Evolutionary conservation across 2,113 vertebrate species (phyloP).

Genomic region (Salvator merianae): DNA sequence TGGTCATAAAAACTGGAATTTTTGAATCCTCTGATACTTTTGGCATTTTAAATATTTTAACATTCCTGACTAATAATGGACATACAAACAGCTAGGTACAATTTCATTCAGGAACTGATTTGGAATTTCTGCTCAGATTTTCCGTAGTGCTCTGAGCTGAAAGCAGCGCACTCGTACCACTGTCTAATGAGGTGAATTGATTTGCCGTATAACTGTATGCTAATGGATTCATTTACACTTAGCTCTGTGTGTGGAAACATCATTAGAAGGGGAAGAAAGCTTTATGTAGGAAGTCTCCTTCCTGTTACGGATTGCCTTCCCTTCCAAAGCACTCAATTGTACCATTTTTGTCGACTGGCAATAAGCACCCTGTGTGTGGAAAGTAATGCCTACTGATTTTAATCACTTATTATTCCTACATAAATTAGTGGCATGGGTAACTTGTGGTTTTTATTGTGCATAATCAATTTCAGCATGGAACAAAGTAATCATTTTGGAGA

Average conservation of each 20-base stretch:
- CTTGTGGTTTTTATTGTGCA: background rate
- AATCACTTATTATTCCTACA: constrained; percentile 38
- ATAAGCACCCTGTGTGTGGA: background rate
- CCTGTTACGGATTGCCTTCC: background rate
- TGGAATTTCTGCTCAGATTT: background rate
- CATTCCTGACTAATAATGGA: background rate
- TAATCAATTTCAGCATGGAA: background rate
- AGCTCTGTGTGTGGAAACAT: background rate
- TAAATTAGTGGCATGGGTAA: background rate
- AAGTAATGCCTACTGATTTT: constrained; percentile 15
- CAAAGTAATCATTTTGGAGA: fast-evolving
- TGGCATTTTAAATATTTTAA: background rate
- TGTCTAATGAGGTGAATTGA: constrained; percentile 4
- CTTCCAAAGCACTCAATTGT: background rate
- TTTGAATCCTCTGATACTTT: background rate
- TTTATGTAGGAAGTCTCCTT: constrained; percentile 11
- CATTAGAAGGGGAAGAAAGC: background rate
- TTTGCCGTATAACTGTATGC: background rate
- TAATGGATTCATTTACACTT: constrained; percentile 14
- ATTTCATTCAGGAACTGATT: background rate
- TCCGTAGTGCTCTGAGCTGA: background rate
- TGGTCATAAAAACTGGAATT: background rate
- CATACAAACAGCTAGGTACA: fast-evolving
- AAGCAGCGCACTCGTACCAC: background rate
- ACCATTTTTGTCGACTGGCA: background rate